Evolutionary conservation across 2,113 vertebrate species (phyloP), one percentile per base, ranked within the genome.

Genomic region (Heterotilapia buettikoferi): DNA sequence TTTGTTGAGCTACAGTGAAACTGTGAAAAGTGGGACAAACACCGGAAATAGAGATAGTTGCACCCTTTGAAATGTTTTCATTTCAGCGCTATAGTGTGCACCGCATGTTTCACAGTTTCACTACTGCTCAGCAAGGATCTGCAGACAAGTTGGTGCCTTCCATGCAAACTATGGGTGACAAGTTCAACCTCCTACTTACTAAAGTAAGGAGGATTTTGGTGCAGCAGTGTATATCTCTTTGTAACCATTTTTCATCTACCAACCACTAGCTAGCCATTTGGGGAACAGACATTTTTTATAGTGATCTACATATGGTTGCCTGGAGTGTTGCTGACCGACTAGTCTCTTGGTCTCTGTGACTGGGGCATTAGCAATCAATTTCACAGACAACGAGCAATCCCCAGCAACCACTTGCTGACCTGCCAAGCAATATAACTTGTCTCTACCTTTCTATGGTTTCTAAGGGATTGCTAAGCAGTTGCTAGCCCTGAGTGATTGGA

Each of bases 291-390:
- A n/a, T 66, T 66, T 66, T 36, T n/a, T n/a, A 19, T 66, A n/a
- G 31, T 68, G 19, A 8, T 68, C 19, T 66, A n/a, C 10, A 3
- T 68, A 21, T 68, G 61, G 33, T 21, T 68, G 19, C 61, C 33
- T 1, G 0, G 19, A 14, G 63, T 66, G 19, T 38, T 38, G 2
- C 36, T 68, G 1, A 68, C 10, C 2, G 0, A 66, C 18, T 38
- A n/a, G 3, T 36, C 29, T 63, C 59, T 63, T 19, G 9, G 33
- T 29, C 18, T 38, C 33, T 8, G 33, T 68, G 33, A 21, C 19
- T 68, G 36, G 4, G 19, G 36, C 63, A 40, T 68, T 68, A 9
- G n/a, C 63, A 68, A 43, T 24, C 7, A n/a, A 24, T 71, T 40
- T 43, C 66, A 71, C 36, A 24, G n/a, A 24, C n/a, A 43, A 3